These are phyloP conservation scores for Sterna hirundo DNA, from an alignment of 2,113 vertebrate genomes.

Conservation along the genomic window DNA sequence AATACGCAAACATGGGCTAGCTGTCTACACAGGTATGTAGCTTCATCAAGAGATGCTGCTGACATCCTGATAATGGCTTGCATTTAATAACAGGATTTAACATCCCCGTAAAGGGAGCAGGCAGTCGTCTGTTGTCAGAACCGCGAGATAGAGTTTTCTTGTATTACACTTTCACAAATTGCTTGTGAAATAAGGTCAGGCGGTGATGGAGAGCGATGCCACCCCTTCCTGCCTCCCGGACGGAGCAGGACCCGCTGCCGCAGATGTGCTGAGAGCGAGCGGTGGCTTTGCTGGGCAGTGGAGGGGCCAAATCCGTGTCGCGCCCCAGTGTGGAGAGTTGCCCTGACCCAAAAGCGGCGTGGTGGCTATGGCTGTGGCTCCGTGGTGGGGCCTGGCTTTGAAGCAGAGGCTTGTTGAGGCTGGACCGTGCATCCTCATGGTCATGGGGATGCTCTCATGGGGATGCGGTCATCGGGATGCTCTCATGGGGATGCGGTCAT, in stretches of 20 bases:
- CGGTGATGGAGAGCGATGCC: accelerated
- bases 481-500: neutral
- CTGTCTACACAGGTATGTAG: neutral
- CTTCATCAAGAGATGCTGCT: neutral
- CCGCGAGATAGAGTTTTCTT: neutral
- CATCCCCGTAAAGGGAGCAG: neutral
- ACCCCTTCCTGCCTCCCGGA: neutral
- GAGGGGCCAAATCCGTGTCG: neutral
- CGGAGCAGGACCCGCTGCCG: accelerated
- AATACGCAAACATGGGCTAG: neutral
- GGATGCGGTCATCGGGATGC: too few species aligned
- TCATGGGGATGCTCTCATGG: neutral
- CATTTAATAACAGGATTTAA: slow-evolving; percentile 33
- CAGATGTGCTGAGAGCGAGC: accelerated
- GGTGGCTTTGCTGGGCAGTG: neutral
- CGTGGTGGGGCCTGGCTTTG: neutral
- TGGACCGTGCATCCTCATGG: neutral
- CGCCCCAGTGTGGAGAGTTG: accelerated
- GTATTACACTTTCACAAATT: neutral
- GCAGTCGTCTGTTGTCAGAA: neutral
- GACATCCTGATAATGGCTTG: neutral
- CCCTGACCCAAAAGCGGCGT: accelerated
- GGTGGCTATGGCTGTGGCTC: neutral
- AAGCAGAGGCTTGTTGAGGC: neutral
- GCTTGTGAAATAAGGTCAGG: neutral